A percentile compares a stretch with the other conserved stretches of the same genome.
Conservation (phyloP, 2,797 vertebrate genomes). For the Gymnoscopelus braueri region DNA sequence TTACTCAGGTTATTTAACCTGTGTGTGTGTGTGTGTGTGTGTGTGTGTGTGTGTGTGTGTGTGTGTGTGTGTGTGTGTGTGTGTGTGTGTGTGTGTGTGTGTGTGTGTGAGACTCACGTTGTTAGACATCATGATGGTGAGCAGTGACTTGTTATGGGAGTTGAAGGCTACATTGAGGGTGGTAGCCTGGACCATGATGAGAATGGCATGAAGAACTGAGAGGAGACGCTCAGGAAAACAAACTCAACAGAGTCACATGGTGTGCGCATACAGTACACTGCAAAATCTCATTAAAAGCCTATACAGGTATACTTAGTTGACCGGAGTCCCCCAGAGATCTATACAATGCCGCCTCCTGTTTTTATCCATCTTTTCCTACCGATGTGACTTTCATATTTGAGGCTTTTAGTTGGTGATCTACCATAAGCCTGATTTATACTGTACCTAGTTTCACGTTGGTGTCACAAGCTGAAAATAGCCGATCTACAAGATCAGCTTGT, state of each 20-base stretch:
- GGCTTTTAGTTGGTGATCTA: not conserved
- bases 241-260: not conserved
- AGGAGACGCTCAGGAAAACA: constrained; percentile 70
- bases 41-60: not conserved
- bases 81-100: not conserved
- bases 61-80: not conserved
- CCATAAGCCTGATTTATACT: not conserved
- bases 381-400: not conserved
- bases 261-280: not conserved
- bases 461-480: not conserved
- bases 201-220: constrained; percentile 94
- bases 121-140: constrained; percentile 99
- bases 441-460: not conserved
- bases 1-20: too few species aligned
- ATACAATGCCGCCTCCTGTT: too few species aligned
- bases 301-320: too few species aligned
- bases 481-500: not conserved
- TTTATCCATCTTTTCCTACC: too few species aligned
- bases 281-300: not conserved
- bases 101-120: constrained; percentile 85
- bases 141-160: constrained; percentile 96
- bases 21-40: too few species aligned
- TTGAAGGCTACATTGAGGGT: constrained; percentile 98
- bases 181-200: constrained; percentile 97
- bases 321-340: too few species aligned